Evolutionary conservation across 2,888 invertebrate species (phyloP), one percentile per base, ranked within the genome.

Genomic region (Pseudococcus viburni): DNA sequence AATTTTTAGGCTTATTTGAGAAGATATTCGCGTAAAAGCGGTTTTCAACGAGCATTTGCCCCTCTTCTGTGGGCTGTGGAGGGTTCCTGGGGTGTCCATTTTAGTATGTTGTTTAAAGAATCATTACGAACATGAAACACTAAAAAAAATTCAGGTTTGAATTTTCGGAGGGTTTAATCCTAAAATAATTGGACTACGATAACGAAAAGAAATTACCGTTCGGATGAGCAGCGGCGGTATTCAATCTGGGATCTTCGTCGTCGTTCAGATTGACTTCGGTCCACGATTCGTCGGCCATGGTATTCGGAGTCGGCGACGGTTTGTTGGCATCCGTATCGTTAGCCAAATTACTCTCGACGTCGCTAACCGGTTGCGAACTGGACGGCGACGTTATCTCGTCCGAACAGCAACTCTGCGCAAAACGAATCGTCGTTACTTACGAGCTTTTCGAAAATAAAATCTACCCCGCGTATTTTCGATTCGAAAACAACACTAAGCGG

Each of bases 191-290:
- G n/a, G n/a, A n/a, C n/a, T n/a, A n/a, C 26, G 26, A 33, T 33
- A 33, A 33, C 1, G 26, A 33, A 33, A 33, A 33, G 26, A 33
- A 33, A 33, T 59, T 85, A 86, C 89, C 85, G 15, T 86, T 84
- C 51, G 8, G 1, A 19, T 59, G 59, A n/a, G 80, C 42, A 42
- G 19, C 42, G 42, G 17, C 3, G 89, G 46, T 55, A 73, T 6
- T 86, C 77, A 26, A 33, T 64, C 87, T 89, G 8, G 86, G 77
- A 64, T 88, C 94, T 0, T 94, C 94, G 89, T 97, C 97, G 91
- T 97, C 97, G 91, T 97, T 97, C 85, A 97, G 93, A 91, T 97
- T 97, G 68, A 97, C 97, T 91, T 97, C 97, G 0, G 97, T 97
- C 97, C 97, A 97, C 85, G 96, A 96, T 91, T 97, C 97, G 91